Conservation (phyloP, 2,888 invertebrate species). For the Volucella inflata region DNA sequence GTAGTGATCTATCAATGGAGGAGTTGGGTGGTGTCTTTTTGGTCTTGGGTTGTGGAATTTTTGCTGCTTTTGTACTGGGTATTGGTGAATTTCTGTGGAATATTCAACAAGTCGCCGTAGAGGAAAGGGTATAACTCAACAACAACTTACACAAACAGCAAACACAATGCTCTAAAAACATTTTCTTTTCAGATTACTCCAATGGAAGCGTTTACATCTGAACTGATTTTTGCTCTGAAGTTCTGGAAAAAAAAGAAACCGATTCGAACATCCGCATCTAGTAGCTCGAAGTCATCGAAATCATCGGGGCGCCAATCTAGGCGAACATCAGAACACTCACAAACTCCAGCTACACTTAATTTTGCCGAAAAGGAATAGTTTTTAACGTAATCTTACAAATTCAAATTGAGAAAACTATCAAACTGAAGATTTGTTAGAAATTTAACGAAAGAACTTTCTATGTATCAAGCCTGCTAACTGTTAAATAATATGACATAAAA, state of each 20-base stretch:
- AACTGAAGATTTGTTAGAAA: too few relatives aligned
- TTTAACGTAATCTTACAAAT: background rate
- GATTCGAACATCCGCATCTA: slow-evolving; percentile 82
- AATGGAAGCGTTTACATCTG: slow-evolving; percentile 88
- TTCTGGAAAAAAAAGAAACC: slow-evolving; percentile 91
- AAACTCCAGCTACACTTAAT: slow-evolving; percentile 36
- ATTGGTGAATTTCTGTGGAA: slow-evolving; percentile 94
- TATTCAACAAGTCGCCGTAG: slow-evolving; percentile 90
- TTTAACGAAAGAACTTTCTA: too few relatives aligned
- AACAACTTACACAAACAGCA: background rate
- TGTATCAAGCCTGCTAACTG: too few relatives aligned
- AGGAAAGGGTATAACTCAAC: slow-evolving; percentile 87
- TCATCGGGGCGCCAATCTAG: slow-evolving; percentile 63
- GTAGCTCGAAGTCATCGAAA: slow-evolving; percentile 65
- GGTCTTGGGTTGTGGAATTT: slow-evolving; percentile 90
- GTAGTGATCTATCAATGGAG: slow-evolving; percentile 82
- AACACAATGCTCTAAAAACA: background rate
- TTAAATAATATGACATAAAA: background rate
- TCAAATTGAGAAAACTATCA: too few relatives aligned
- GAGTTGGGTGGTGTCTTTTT: slow-evolving; percentile 97
- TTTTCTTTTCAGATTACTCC: slow-evolving; percentile 85
- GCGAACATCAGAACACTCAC: slow-evolving; percentile 62
- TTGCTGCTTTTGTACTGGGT: slow-evolving; percentile 90
- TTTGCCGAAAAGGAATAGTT: slow-evolving; percentile 36
- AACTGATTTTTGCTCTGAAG: slow-evolving; percentile 89